Percentiles rank a stretch among this genome's conserved stretches.
phyloP scores from a whole-genome alignment of 2,888 invertebrate genomes.

The Diaprepes abbreviatus region DNA sequence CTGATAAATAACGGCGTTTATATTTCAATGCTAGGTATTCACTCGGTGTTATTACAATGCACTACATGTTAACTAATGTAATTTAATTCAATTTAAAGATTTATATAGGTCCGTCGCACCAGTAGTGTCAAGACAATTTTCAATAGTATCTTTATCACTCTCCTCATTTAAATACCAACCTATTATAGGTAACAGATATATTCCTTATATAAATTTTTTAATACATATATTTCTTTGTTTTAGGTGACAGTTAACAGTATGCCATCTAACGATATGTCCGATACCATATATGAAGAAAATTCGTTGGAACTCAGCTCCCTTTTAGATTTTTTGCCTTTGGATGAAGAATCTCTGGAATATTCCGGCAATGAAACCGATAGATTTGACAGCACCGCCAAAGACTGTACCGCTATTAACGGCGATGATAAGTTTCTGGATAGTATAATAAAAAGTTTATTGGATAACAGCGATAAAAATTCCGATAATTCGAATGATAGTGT shows the following conservation, averaged over 20 bases:
- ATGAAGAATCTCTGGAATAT: conserved; percentile 52
- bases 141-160: conserved; percentile 35
- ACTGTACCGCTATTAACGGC: conserved; percentile 52
- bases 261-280: conserved; percentile 51
- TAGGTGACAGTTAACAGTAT: conserved; percentile 29
- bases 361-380: conserved; percentile 40
- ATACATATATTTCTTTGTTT: not conserved
- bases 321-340: conserved; percentile 54
- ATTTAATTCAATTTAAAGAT: conserved; percentile 50
- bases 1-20: conserved; percentile 29
- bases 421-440: conserved; percentile 57
- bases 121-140: conserved; percentile 40
- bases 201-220: not conserved
- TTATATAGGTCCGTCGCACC: conserved; percentile 44
- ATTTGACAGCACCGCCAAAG: conserved; percentile 43
- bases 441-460: conserved; percentile 56
- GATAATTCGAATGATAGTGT: conserved; percentile 17
- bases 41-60: conserved; percentile 42
- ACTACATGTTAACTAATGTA: conserved; percentile 44
- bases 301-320: conserved; percentile 47
- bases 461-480: conserved; percentile 44
- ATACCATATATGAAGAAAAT: conserved; percentile 50
- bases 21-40: conserved; percentile 44
- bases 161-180: conserved; percentile 18
- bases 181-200: not conserved